A percentile compares a stretch with the other conserved stretches of the same genome.
These are phyloP conservation scores for Psylliodes chrysocephalus DNA, from an alignment of 2,888 invertebrate species.

Conservation along the genomic window DNA sequence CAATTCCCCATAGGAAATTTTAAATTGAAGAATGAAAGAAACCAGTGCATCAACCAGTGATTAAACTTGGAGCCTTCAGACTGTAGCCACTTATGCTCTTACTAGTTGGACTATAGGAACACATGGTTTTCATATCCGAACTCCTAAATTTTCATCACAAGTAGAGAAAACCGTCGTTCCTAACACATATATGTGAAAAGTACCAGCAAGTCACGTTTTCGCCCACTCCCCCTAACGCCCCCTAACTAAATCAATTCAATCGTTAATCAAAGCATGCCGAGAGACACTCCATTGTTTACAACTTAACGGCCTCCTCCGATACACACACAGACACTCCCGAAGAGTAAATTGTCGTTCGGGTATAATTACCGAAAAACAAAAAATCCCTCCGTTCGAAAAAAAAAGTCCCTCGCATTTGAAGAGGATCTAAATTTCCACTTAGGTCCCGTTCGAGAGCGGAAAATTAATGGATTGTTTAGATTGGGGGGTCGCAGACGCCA, in stretches of 20 bases:
- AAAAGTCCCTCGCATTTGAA: conserved; percentile 10
- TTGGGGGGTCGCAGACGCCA: conserved; percentile 14
- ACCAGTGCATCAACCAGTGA: too few relatives aligned
- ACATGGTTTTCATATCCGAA: too few relatives aligned
- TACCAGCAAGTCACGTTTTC: too few relatives aligned
- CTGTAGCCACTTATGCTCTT: too few relatives aligned
- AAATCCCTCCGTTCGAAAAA: neutral
- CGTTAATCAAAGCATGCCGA: conserved; percentile 57
- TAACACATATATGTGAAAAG: too few relatives aligned
- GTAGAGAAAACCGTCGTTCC: too few relatives aligned
- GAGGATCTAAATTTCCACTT: conserved; percentile 32
- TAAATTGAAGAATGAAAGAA: too few relatives aligned
- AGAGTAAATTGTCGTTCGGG: conserved; percentile 39
- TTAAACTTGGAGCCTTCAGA: too few relatives aligned
- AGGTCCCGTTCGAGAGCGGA: conserved; percentile 27
- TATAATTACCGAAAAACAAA: conserved; percentile 33
- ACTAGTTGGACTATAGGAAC: too few relatives aligned
- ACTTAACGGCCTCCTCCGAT: conserved; percentile 37
- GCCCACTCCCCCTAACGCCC: too few relatives aligned
- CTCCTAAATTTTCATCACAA: too few relatives aligned
- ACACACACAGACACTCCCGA: conserved; percentile 27
- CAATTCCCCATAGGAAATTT: too few relatives aligned
- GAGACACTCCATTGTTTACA: conserved; percentile 49
- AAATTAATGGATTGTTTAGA: conserved; percentile 38
- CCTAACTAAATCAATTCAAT: conserved; percentile 30